Base-by-base conservation (phyloP, 2,797 vertebrate species). In the Erethizon dorsatum region DNA sequence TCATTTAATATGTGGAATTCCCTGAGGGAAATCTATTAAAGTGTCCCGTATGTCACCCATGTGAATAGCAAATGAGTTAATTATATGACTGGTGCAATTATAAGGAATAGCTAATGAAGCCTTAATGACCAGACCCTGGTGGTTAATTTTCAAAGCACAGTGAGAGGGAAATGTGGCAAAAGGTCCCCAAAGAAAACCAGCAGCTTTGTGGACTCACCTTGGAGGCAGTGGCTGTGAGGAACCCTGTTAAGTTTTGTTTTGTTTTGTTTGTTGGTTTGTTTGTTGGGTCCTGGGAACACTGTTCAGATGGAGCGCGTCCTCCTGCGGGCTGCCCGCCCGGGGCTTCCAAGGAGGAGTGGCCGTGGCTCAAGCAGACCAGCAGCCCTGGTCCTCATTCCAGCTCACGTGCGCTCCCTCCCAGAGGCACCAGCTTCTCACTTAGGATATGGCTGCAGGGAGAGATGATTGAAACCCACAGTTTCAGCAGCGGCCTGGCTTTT, bases 81-180 rank as follows among this genome's bases (percentile, higher is more conserved):
- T 90, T 88, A 96, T 87, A 96, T 90, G 93, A 94, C 84, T 3
- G 4, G 37, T 96, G 78, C 97, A 97, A 97, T 94, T 67, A 92
- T 65, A 88, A 94, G 84, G 88, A 98, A 95, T 57, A 95, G 7
- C 86, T 92, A 93, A 96, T 96, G 88, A 98, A 97, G 88, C 90
- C 45, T 71, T 98, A 98, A 97, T 97, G 83, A 97, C 97, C 96
- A 93, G 75, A 94, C 65, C 61, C 37, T 79, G 59, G 91, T 92
- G 94, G 96, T 97, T 97, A 82, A 97, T 97, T 98, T 97, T 98
- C 98, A 67, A 97, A 83, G 97, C 94, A 97, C 94, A 87, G 93
- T 95, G 41, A 24, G 88, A 91, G n/a, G 50, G 45, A 95, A 90
- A 79, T 93, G 91, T 67, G 94, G 57, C 96, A 87, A 69, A 90